phyloP scores from a whole-genome alignment of 2,888 invertebrate genomes.

The Rhagonycha fulva region DNA sequence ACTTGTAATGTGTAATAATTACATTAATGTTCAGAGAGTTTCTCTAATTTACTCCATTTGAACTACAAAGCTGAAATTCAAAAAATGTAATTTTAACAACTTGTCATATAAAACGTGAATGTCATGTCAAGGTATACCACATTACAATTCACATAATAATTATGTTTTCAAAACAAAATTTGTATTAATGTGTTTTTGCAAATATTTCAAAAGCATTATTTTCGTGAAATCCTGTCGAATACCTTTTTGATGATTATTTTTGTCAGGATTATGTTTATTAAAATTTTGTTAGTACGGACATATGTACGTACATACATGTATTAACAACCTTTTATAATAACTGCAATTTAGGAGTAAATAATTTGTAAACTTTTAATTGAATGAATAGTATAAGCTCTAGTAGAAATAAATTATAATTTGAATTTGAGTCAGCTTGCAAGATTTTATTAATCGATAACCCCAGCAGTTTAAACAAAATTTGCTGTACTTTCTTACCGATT shows the following conservation, averaged over 20 bases:
- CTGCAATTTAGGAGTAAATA: too few species aligned
- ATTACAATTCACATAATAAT: background rate
- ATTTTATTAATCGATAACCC: too few species aligned
- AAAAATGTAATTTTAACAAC: background rate
- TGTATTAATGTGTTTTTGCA: background rate
- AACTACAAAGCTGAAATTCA: background rate
- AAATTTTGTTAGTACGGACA: too few species aligned
- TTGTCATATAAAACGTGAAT: background rate
- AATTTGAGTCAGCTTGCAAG: too few species aligned
- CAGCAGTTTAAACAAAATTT: too few species aligned
- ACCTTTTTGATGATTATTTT: background rate
- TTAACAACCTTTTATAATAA: too few species aligned
- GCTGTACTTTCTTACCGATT: too few species aligned
- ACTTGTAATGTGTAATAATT: background rate
- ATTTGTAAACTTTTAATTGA: too few species aligned
- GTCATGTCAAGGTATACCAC: background rate
- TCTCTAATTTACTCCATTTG: background rate
- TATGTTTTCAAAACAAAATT: background rate
- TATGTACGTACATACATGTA: too few species aligned
- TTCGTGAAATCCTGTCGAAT: background rate
- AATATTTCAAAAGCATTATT: background rate
- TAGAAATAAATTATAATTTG: too few species aligned
- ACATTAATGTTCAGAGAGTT: background rate
- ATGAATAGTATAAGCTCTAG: too few species aligned
- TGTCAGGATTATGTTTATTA: too few species aligned